Percentiles rank a stretch among this genome's conserved stretches.
phyloP scores from a whole-genome alignment of 30 jellyfish, hydroid and myxozoan genomes.

The Pelagia noctiluca region DNA sequence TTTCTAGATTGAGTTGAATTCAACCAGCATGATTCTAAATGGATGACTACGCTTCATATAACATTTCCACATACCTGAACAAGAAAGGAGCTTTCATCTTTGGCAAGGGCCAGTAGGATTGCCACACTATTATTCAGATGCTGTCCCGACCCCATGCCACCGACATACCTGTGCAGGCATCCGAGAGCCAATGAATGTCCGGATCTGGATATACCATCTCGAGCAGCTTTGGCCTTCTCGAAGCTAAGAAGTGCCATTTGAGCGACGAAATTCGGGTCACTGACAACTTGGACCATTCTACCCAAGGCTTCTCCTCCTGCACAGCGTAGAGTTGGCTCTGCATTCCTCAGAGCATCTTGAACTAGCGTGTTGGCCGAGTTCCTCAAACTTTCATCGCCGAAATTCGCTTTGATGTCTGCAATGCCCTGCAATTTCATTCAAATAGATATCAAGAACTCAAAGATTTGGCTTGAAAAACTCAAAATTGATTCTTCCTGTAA shows the following conservation, averaged over 20 bases:
- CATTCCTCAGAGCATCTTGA: slow-evolving; percentile 91
- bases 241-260: slow-evolving; percentile 95
- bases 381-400: slow-evolving; percentile 87
- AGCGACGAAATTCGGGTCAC: slow-evolving; percentile 90
- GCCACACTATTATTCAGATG: slow-evolving; percentile 92
- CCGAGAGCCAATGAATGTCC: slow-evolving; percentile 99
- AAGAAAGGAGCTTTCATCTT: slow-evolving; percentile 87
- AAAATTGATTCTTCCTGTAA: too few species aligned
- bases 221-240: slow-evolving; percentile 93
- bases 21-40: too few species aligned
- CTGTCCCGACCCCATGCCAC: slow-evolving; percentile 99
- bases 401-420: slow-evolving; percentile 82
- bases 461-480: too few species aligned
- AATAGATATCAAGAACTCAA: too few species aligned
- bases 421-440: slow-evolving; percentile 82
- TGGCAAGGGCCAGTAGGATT: slow-evolving; percentile 90
- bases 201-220: slow-evolving; percentile 91
- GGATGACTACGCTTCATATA: neutral
- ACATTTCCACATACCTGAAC: slow-evolving; percentile 92
- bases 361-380: slow-evolving; percentile 87
- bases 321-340: slow-evolving; percentile 96
- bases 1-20: too few species aligned
- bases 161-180: slow-evolving; percentile 97
- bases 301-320: slow-evolving; percentile 99
- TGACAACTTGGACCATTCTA: slow-evolving; percentile 95